These are phyloP conservation scores for Drosophila serrata DNA, from an alignment of 1,140 invertebrate species.

Conservation along the genomic window DNA sequence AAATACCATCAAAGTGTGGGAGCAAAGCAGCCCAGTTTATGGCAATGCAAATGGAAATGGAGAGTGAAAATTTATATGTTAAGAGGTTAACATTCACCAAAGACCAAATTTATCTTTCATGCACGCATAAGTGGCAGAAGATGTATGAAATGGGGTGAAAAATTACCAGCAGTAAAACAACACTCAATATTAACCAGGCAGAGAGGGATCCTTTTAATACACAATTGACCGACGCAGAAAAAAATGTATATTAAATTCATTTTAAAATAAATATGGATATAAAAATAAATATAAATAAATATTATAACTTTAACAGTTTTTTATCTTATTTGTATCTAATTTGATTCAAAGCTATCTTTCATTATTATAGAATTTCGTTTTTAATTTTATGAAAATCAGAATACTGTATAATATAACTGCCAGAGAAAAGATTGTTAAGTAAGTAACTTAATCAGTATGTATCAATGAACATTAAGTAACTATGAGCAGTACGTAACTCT, in stretches of 20 bases:
- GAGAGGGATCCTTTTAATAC: conserved; percentile 1
- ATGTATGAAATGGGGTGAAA: conserved; percentile 28
- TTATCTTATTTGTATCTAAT: too few species aligned
- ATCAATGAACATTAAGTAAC: too few species aligned
- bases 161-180: conserved; percentile 21
- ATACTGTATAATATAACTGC: too few species aligned
- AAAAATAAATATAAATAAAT: not conserved
- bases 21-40: conserved; percentile 4
- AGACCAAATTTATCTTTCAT: conserved; percentile 24
- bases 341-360: too few species aligned
- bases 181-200: not conserved
- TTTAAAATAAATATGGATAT: not conserved
- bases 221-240: not conserved
- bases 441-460: too few species aligned
- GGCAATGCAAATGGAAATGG: conserved; percentile 38
- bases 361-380: too few species aligned
- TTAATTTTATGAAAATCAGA: too few species aligned
- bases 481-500: too few species aligned
- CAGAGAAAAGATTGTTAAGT: too few species aligned
- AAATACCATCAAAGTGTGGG: conserved; percentile 39
- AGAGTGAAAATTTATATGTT: conserved; percentile 50
- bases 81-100: conserved; percentile 33
- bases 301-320: too few species aligned
- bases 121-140: not conserved
- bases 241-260: too few species aligned